phyloP scores from a whole-genome alignment of 1,140 invertebrate species.

The Limonius californicus region DNA sequence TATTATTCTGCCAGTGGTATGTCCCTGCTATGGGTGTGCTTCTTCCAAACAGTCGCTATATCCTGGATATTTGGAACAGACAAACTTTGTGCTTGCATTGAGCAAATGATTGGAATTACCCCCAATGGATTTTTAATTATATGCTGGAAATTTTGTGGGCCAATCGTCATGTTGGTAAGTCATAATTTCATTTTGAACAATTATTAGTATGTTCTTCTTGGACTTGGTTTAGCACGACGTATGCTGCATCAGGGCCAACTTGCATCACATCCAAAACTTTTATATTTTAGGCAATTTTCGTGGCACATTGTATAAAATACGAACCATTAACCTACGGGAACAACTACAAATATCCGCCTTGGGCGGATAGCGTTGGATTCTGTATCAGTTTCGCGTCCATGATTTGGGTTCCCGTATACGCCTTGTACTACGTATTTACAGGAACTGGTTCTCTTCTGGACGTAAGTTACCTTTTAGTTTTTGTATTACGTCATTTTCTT shows the following conservation, averaged over 20 bases:
- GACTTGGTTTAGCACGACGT: no score
- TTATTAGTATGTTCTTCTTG: no score
- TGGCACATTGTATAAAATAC: conserved; percentile 66
- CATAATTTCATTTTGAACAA: conserved; percentile 13
- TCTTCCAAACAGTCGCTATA: conserved; percentile 64
- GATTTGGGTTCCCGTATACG: conserved; percentile 66
- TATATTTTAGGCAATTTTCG: conserved; percentile 61
- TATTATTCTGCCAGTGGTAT: conserved; percentile 68
- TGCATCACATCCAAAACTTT: no score
- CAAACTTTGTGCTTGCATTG: conserved; percentile 60
- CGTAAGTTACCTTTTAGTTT: no score
- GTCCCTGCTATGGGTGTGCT: conserved; percentile 63
- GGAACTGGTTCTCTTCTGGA: conserved; percentile 52
- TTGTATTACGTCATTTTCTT: conserved; percentile 14
- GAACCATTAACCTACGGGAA: conserved; percentile 61
- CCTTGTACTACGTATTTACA: conserved; percentile 54
- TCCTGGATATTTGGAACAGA: conserved; percentile 64
- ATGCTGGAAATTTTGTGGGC: conserved; percentile 61
- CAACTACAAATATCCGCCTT: conserved; percentile 67
- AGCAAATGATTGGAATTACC: conserved; percentile 63
- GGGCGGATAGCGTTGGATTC: conserved; percentile 71
- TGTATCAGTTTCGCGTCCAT: conserved; percentile 71
- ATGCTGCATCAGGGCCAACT: no score
- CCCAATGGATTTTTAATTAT: conserved; percentile 59
- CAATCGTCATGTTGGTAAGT: conserved; percentile 59